Conservation (phyloP, 2,888 invertebrate species). For the Brachylomia viminalis region DNA sequence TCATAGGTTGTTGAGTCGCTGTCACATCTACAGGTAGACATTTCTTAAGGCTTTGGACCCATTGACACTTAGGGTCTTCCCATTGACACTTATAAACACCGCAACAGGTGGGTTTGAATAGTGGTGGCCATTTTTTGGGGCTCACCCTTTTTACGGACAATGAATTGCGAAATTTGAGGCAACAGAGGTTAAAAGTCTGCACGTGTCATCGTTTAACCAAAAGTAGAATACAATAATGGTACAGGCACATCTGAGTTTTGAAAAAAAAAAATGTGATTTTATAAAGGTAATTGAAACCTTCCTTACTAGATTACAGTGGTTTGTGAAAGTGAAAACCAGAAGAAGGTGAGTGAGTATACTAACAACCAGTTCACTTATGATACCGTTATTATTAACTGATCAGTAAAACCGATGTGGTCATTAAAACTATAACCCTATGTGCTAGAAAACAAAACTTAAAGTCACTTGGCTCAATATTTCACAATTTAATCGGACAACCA, state of each 20-base stretch:
- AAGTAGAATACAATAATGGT: neutral
- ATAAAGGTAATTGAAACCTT: neutral
- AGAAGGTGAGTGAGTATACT: neutral
- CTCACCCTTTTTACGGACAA: constrained; percentile 41
- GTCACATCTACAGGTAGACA: constrained; percentile 56
- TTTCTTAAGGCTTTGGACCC: constrained; percentile 41
- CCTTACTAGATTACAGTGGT: neutral
- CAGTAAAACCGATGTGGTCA: neutral
- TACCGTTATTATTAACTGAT: neutral
- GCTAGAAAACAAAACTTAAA: neutral
- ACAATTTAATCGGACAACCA: neutral
- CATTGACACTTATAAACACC: constrained; percentile 54
- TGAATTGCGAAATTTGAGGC: constrained; percentile 53
- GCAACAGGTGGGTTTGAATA: constrained; percentile 52
- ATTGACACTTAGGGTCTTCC: constrained; percentile 41
- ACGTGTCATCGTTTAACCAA: neutral
- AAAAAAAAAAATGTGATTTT: neutral
- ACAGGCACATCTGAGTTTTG: no score
- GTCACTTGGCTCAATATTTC: neutral
- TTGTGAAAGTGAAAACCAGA: neutral
- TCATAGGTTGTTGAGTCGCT: constrained; percentile 54
- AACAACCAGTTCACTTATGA: neutral
- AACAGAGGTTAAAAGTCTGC: neutral
- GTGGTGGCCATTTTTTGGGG: constrained; percentile 36
- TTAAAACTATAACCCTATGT: neutral